These are phyloP conservation scores for Physocephala rufipes DNA, from an alignment of 2,888 invertebrate species.

Conservation along the genomic window DNA sequence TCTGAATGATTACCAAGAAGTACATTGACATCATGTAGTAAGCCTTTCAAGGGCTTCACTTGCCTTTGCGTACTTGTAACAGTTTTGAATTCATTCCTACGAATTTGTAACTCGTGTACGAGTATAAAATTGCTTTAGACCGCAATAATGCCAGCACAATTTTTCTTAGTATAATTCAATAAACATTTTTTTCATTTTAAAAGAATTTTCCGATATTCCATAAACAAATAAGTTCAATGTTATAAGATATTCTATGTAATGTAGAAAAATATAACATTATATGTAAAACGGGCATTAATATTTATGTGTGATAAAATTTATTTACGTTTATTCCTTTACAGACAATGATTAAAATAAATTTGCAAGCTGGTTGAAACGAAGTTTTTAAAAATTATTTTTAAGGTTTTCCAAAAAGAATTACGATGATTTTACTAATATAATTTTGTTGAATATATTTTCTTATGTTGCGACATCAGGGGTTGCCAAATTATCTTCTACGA, in stretches of 20 bases:
- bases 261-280: no score
- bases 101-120: neutral
- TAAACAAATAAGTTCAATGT: conserved; percentile 2
- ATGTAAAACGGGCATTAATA: neutral
- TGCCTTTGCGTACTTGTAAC: neutral
- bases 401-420: no score
- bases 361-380: no score
- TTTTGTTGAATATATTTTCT: no score
- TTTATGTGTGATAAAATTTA: no score
- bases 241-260: no score
- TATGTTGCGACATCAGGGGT: no score
- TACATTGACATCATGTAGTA: conserved; percentile 39
- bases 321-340: no score
- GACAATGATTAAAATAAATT: no score
- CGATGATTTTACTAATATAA: no score
- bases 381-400: no score
- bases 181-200: neutral
- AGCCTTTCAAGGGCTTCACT: conserved; percentile 42
- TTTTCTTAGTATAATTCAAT: neutral
- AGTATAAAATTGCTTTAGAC: conserved; percentile 27
- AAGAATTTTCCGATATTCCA: neutral
- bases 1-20: conserved; percentile 1
- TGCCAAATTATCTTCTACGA: no score
- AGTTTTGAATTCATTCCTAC: neutral
- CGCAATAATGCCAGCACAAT: conserved; percentile 28